Conservation (phyloP, 2,888 invertebrate species). For the Thecophora atra region DNA sequence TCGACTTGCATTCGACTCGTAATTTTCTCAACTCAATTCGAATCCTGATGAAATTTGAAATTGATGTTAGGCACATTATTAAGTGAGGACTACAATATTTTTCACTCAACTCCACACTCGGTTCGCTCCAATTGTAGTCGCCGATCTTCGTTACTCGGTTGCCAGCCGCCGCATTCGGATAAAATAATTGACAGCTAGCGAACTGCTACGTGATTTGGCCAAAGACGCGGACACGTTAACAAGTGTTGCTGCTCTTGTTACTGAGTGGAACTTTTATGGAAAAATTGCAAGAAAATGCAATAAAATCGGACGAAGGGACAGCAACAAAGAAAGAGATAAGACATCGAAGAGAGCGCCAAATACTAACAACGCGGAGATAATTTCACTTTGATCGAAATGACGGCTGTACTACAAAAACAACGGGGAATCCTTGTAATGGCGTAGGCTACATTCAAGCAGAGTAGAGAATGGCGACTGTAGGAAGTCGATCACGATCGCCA, state of each 20-base stretch:
- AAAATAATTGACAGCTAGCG: constrained; percentile 37
- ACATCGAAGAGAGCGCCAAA: constrained; percentile 3
- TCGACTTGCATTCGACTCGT: background rate
- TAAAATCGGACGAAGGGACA: background rate
- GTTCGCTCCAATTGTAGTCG: constrained; percentile 35
- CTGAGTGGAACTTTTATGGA: constrained; percentile 14
- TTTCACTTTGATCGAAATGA: constrained; percentile 22
- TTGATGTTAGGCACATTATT: background rate
- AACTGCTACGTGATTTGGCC: background rate
- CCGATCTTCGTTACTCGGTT: too few relatives aligned
- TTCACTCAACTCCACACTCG: background rate
- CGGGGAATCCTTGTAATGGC: background rate
- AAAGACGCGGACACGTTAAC: constrained; percentile 2
- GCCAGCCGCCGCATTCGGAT: constrained; percentile 33
- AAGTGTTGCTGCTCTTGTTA: constrained; percentile 28
- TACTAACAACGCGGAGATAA: constrained; percentile 16
- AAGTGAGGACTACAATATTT: background rate
- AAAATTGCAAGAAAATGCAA: constrained; percentile 30
- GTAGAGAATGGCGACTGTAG: too few relatives aligned
- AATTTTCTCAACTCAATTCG: constrained; percentile 8
- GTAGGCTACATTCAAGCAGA: too few relatives aligned
- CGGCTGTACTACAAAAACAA: constrained; percentile 25
- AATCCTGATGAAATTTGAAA: constrained; percentile 11
- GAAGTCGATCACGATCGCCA: background rate
- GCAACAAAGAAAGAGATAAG: too few relatives aligned